A percentile compares a stretch with the other conserved stretches of the same genome.
These are phyloP conservation scores for Galeopsomyia nigrocyanea DNA, from an alignment of 2,888 invertebrate species.

Conservation along the genomic window DNA sequence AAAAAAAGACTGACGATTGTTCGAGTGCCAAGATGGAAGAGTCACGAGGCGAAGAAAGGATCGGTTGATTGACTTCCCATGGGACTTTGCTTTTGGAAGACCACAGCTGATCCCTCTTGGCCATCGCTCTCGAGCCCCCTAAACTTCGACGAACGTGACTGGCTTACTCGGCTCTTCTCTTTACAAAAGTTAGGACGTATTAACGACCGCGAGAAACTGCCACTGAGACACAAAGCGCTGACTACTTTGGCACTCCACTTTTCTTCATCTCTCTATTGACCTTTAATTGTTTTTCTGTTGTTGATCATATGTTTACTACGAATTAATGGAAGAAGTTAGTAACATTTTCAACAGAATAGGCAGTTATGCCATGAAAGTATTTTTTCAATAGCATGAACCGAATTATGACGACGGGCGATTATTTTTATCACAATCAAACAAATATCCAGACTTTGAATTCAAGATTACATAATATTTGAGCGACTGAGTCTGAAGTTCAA, in stretches of 20 bases:
- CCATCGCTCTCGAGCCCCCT: slow-evolving; percentile 57
- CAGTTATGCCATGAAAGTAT: too few relatives aligned
- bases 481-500: too few relatives aligned
- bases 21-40: slow-evolving; percentile 28
- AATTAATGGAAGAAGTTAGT: too few relatives aligned
- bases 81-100: slow-evolving; percentile 65
- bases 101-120: slow-evolving; percentile 67
- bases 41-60: slow-evolving; percentile 63
- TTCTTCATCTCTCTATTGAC: background rate
- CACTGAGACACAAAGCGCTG: background rate
- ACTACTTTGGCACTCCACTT: background rate
- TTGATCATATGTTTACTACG: too few relatives aligned
- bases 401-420: too few relatives aligned
- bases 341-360: too few relatives aligned
- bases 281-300: too few relatives aligned
- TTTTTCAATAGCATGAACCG: too few relatives aligned
- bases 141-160: slow-evolving; percentile 64
- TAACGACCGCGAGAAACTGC: slow-evolving; percentile 33
- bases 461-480: too few relatives aligned
- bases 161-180: slow-evolving; percentile 57
- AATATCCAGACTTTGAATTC: too few relatives aligned
- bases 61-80: slow-evolving; percentile 68
- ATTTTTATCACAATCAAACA: too few relatives aligned
- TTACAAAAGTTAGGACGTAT: slow-evolving; percentile 45
- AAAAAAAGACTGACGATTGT: slow-evolving; percentile 15